Evolutionary conservation across 1,140 invertebrate species (phyloP).

Genomic region (Cylas formicarius): DNA sequence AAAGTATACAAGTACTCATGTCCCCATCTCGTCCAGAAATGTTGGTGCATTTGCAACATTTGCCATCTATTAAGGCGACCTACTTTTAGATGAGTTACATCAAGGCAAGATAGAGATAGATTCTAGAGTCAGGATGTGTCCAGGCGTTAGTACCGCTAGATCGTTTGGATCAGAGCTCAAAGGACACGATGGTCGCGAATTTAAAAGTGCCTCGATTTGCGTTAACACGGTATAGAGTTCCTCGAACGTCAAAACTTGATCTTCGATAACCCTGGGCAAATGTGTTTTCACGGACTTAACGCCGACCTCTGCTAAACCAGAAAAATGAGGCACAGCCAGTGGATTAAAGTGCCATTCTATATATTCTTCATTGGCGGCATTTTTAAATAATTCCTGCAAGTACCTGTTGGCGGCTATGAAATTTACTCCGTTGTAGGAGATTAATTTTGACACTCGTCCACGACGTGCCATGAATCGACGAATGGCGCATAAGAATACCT

Average conservation of each 20-base stretch:
- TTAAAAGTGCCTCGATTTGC: conserved; percentile 8
- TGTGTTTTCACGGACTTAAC: conserved; percentile 40
- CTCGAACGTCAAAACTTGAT: conserved; percentile 12
- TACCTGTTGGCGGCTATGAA: conserved; percentile 32
- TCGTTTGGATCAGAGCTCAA: conserved; percentile 1
- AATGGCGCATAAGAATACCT: conserved; percentile 10
- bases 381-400: conserved; percentile 10
- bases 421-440: conserved; percentile 38
- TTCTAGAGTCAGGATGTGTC: too few species aligned
- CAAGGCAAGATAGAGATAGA: too few species aligned
- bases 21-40: conserved; percentile 31
- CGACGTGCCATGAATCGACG: conserved; percentile 13
- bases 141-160: conserved; percentile 4
- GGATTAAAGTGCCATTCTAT: conserved; percentile 15
- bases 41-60: conserved; percentile 26
- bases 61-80: conserved; percentile 28
- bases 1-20: conserved; percentile 30
- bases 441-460: conserved; percentile 23
- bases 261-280: conserved; percentile 30
- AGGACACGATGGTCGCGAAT: conserved; percentile 5
- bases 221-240: too few species aligned
- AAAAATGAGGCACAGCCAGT: conserved; percentile 33
- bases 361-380: neutral
- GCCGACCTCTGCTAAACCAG: conserved; percentile 41
- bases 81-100: too few species aligned